Conservation (phyloP, 2,888 invertebrate genomes). For the Seira ritae region DNA sequence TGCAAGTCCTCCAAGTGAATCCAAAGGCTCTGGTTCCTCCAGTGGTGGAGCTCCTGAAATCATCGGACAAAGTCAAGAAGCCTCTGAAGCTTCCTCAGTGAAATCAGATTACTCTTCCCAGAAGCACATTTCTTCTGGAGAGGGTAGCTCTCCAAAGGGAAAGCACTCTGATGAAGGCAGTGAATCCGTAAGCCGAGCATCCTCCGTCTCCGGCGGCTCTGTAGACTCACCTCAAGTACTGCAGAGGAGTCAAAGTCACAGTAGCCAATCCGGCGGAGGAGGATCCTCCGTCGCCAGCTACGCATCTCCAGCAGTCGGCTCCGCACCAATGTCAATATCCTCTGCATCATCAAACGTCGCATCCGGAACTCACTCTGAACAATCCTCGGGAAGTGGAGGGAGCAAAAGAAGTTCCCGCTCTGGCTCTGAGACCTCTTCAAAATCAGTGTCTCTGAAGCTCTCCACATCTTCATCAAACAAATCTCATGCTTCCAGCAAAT, state of each 20-base stretch:
- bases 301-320: constrained; percentile 57
- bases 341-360: constrained; percentile 40
- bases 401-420: constrained; percentile 62
- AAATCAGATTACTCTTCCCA: constrained; percentile 57
- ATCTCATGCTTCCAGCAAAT: constrained; percentile 52
- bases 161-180: constrained; percentile 62
- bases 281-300: constrained; percentile 39
- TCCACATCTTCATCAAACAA: constrained; percentile 43
- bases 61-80: constrained; percentile 52
- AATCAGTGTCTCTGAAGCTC: constrained; percentile 55
- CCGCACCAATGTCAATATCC: constrained; percentile 60
- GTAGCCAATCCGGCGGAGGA: constrained; percentile 48
- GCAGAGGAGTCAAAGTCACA: constrained; percentile 47
- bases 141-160: constrained; percentile 51
- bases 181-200: constrained; percentile 57
- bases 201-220: constrained; percentile 59
- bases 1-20: constrained; percentile 39
- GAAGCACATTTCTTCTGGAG: constrained; percentile 41
- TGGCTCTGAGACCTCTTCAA: constrained; percentile 63
- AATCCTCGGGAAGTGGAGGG: constrained; percentile 42
- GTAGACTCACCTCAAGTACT: constrained; percentile 61
- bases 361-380: constrained; percentile 49
- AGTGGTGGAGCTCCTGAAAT: constrained; percentile 19
- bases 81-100: constrained; percentile 59
- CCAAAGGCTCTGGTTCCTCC: constrained; percentile 40